Evolutionary conservation across 2,113 vertebrate genomes (phyloP).

Genomic region (Cheirogaleus medius): DNA sequence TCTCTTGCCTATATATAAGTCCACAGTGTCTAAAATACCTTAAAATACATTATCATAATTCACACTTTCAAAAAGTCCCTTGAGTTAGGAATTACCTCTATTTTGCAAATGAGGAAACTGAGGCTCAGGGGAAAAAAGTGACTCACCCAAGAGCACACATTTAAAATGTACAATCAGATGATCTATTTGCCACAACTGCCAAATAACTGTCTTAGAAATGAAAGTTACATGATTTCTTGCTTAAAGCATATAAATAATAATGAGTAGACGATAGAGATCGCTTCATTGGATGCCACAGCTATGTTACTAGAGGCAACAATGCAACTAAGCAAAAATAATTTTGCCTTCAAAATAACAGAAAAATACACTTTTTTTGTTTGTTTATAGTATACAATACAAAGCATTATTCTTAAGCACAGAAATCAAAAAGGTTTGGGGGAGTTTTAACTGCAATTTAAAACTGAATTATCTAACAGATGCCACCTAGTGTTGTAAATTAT

Average conservation of each 20-base stretch:
- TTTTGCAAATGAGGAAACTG: background rate
- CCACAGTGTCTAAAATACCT: background rate
- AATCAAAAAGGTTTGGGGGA: background rate
- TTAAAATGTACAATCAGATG: background rate
- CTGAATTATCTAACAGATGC: slow-evolving; percentile 39
- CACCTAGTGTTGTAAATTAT: slow-evolving; percentile 68
- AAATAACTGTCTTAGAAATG: background rate
- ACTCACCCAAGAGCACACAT: background rate
- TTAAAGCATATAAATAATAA: background rate
- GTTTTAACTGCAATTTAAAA: background rate
- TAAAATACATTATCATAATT: background rate
- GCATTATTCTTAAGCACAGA: background rate
- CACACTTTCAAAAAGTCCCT: background rate
- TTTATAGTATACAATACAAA: background rate
- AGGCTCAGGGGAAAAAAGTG: background rate
- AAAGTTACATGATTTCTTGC: background rate
- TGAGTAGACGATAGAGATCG: background rate
- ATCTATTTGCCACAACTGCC: background rate
- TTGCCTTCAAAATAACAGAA: slow-evolving; percentile 8
- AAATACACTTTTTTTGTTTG: background rate
- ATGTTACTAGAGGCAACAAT: background rate
- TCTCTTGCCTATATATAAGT: background rate
- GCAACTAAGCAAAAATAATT: background rate
- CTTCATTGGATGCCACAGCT: background rate
- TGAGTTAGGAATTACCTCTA: background rate